Percentiles rank a stretch among this genome's conserved stretches.
These are phyloP conservation scores for Lophius americanus DNA, from an alignment of 2,797 vertebrate species.

Conservation along the genomic window DNA sequence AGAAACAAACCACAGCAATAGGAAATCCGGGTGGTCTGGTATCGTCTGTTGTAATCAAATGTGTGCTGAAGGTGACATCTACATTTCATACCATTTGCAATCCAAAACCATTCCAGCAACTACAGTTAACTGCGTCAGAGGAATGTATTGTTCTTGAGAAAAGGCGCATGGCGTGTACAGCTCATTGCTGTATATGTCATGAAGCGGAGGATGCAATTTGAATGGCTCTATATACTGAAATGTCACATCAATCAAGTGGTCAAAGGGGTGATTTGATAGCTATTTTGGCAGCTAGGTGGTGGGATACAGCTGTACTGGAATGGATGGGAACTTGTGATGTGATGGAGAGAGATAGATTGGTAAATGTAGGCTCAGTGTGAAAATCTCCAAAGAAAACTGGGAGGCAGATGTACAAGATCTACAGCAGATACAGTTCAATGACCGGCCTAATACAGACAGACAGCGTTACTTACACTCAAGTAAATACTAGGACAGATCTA, in stretches of 20 bases:
- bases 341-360: constrained; percentile 24
- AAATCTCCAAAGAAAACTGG: constrained; percentile 19
- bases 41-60: constrained; percentile 19
- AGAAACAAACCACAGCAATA: constrained; percentile 16
- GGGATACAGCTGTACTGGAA: constrained; percentile 9
- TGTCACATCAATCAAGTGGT: constrained; percentile 63
- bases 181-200: constrained; percentile 51
- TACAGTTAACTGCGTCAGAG: constrained; percentile 18
- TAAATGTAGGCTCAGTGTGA: constrained; percentile 37
- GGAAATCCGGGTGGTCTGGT: background rate
- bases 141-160: constrained; percentile 30
- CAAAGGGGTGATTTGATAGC: constrained; percentile 51
- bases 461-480: constrained; percentile 21
- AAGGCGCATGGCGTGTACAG: constrained; percentile 17
- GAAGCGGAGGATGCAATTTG: constrained; percentile 19
- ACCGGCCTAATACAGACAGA: constrained; percentile 13
- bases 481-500: constrained; percentile 40
- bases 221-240: constrained; percentile 46
- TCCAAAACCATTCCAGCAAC: constrained; percentile 17
- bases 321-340: constrained; percentile 23
- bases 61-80: background rate
- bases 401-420: constrained; percentile 23
- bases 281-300: constrained; percentile 38
- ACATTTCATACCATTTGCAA: constrained; percentile 13
- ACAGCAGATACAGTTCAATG: constrained; percentile 18